phyloP scores from a whole-genome alignment of 2,888 invertebrate genomes.

The Plutella xylostella region DNA sequence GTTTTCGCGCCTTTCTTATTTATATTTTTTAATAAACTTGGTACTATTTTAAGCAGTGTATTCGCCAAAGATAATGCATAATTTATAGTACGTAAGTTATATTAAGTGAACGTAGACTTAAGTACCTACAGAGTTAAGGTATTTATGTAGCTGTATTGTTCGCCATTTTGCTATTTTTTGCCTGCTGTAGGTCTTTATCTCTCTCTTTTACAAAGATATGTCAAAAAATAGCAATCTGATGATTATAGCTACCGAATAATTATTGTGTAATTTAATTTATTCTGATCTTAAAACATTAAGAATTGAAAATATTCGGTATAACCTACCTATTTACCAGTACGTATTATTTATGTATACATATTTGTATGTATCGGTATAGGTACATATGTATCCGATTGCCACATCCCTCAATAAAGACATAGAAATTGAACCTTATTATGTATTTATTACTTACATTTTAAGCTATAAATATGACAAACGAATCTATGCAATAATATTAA shows the following conservation, averaged over 20 bases:
- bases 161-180: neutral
- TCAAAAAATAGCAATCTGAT: too few species aligned
- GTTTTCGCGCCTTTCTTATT: slow-evolving; percentile 20
- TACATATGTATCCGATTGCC: too few species aligned
- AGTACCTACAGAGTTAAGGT: neutral
- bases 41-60: slow-evolving; percentile 57
- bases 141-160: neutral
- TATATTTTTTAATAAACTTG: slow-evolving; percentile 34
- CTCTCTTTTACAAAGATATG: too few species aligned
- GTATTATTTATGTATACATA: too few species aligned
- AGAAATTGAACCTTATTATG: too few species aligned
- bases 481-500: too few species aligned
- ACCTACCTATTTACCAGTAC: too few species aligned
- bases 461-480: too few species aligned
- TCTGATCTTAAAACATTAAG: slow-evolving; percentile 19
- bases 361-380: too few species aligned
- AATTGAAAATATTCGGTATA: too few species aligned
- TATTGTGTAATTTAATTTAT: slow-evolving; percentile 20
- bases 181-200: neutral
- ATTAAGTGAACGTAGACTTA: slow-evolving; percentile 22
- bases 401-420: too few species aligned
- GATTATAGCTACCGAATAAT: neutral
- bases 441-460: too few species aligned
- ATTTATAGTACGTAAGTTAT: slow-evolving; percentile 44
- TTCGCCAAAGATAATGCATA: slow-evolving; percentile 69